Conservation (phyloP, 2,888 invertebrate species). For the Melinaea marsaeus region DNA sequence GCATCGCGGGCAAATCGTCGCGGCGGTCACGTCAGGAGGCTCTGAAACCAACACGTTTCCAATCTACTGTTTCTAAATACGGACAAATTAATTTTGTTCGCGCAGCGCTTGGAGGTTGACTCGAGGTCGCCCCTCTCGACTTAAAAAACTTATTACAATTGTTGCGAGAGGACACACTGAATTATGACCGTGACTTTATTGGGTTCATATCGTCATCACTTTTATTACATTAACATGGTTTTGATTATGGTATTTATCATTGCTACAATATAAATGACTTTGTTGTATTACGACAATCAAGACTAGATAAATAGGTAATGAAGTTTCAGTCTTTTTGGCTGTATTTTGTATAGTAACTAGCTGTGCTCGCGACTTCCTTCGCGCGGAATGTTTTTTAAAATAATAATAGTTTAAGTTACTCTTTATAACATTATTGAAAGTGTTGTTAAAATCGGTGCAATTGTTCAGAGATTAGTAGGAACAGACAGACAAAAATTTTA, state of each 20-base stretch:
- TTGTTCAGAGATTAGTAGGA: too few relatives aligned
- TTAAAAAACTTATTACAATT: conserved; percentile 34
- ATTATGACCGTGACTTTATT: conserved; percentile 51
- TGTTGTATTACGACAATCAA: too few relatives aligned
- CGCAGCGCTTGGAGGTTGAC: conserved; percentile 36
- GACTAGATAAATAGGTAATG: too few relatives aligned
- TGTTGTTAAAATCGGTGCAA: too few relatives aligned
- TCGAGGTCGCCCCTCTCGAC: conserved; percentile 50
- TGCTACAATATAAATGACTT: too few relatives aligned
- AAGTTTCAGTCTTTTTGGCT: too few relatives aligned
- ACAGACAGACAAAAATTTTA: too few relatives aligned
- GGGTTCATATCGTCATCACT: conserved; percentile 35
- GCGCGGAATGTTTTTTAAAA: too few relatives aligned
- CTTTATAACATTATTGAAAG: too few relatives aligned
- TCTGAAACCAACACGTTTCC: conserved; percentile 45
- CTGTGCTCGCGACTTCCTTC: too few relatives aligned
- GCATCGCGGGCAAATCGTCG: conserved; percentile 31
- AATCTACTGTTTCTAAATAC: conserved; percentile 50
- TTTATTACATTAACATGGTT: conserved; percentile 42
- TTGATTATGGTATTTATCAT: conserved; percentile 26
- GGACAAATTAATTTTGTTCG: conserved; percentile 51
- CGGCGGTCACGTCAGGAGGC: conserved; percentile 34
- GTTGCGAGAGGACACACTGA: conserved; percentile 51
- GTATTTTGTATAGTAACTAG: too few relatives aligned
- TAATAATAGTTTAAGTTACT: too few relatives aligned